Evolutionary conservation across 2,888 invertebrate genomes (phyloP).

Genomic region (Atrina japonica): DNA sequence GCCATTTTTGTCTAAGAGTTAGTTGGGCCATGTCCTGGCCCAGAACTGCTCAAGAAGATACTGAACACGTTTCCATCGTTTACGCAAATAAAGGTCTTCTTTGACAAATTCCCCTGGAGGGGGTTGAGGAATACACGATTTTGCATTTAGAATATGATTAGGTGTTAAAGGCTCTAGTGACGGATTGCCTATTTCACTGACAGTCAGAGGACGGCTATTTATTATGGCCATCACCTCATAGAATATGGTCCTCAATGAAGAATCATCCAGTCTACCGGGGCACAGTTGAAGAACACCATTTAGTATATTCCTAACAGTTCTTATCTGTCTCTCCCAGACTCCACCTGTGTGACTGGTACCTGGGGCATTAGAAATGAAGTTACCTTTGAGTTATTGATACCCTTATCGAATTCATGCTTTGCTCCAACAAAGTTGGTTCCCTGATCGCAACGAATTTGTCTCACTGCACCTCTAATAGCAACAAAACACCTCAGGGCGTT

Average conservation of each 20-base stretch:
- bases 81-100: constrained; percentile 34
- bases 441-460: constrained; percentile 53
- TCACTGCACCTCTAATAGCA: constrained; percentile 50
- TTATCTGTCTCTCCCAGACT: constrained; percentile 62
- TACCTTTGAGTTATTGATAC: constrained; percentile 9
- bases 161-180: constrained; percentile 43
- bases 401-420: constrained; percentile 49
- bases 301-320: constrained; percentile 52
- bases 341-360: constrained; percentile 60
- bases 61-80: constrained; percentile 29
- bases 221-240: constrained; percentile 35
- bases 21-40: constrained; percentile 21
- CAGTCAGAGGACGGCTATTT: constrained; percentile 40
- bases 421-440: constrained; percentile 65
- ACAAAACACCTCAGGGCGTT: constrained; percentile 57
- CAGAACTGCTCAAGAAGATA: constrained; percentile 34
- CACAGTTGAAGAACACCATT: constrained; percentile 33
- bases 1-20: constrained; percentile 41
- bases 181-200: constrained; percentile 38
- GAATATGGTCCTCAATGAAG: constrained; percentile 32
- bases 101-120: constrained; percentile 44
- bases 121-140: constrained; percentile 38
- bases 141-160: constrained; percentile 40
- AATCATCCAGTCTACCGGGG: constrained; percentile 33
- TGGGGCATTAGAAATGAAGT: constrained; percentile 53